Conservation (phyloP, 2,888 invertebrate genomes). For the Drosophila gaucha region DNA sequence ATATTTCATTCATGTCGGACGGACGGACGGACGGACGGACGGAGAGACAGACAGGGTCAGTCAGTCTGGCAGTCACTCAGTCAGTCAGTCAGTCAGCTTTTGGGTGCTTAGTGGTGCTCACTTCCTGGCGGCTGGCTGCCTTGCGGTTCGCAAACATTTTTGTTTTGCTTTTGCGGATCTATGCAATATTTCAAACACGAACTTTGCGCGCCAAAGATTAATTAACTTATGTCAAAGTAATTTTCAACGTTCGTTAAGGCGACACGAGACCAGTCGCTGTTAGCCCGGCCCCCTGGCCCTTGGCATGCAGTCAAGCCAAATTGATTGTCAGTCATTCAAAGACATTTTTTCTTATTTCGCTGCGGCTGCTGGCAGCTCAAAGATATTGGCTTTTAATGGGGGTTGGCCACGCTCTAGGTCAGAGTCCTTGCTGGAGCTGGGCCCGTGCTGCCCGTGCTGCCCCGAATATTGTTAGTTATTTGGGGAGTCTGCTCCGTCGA, state of each 20-base stretch:
- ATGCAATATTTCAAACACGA: constrained; percentile 80
- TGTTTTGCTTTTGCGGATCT: constrained; percentile 39
- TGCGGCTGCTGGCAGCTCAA: constrained; percentile 52
- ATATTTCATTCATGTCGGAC: constrained; percentile 69
- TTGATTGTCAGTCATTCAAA: constrained; percentile 84
- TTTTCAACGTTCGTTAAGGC: constrained; percentile 83
- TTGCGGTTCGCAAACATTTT: constrained; percentile 52
- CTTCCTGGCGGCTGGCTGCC: constrained; percentile 44
- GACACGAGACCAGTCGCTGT: constrained; percentile 59
- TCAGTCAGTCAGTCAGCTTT: constrained; percentile 8
- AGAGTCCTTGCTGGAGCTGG: constrained; percentile 27
- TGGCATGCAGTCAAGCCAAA: constrained; percentile 68
- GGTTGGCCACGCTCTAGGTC: constrained; percentile 44
- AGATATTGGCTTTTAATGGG: constrained; percentile 80
- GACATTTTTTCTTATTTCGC: constrained; percentile 82
- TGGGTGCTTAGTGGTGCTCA: constrained; percentile 26
- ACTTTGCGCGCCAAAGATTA: constrained; percentile 83
- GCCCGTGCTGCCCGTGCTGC: constrained; percentile 10
- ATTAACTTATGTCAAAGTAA: constrained; percentile 84
- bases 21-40: constrained; percentile 24
- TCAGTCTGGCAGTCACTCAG: constrained; percentile 7
- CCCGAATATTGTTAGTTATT: constrained; percentile 74
- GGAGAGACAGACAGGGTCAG: constrained; percentile 15
- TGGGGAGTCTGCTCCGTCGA: constrained; percentile 59
- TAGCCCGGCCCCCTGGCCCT: background rate